Evolutionary conservation across 1,140 invertebrate species (phyloP).

Genomic region (Drosophila bocki): DNA sequence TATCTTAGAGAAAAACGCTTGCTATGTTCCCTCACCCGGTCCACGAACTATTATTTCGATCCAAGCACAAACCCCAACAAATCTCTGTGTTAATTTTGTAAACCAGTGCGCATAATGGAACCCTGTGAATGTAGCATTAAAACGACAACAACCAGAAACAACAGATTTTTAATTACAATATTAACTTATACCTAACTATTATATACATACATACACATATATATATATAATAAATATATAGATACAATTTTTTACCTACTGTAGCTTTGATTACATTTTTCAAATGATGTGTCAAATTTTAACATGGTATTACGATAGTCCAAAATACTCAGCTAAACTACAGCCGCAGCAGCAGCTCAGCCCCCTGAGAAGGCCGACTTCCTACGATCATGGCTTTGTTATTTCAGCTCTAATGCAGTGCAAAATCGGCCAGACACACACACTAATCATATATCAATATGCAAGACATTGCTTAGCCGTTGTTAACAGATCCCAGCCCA

Average conservation of each 20-base stretch:
- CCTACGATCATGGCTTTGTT: constrained; percentile 57
- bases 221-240: constrained; percentile 64
- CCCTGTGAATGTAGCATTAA: constrained; percentile 74
- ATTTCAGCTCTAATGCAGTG: constrained; percentile 43
- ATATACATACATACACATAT: constrained; percentile 41
- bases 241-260: constrained; percentile 80
- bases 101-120: constrained; percentile 73
- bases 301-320: constrained; percentile 68
- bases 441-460: constrained; percentile 47
- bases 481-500: constrained; percentile 25
- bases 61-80: constrained; percentile 29
- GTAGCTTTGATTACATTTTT: constrained; percentile 83
- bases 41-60: constrained; percentile 39
- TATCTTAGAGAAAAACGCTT: constrained; percentile 53
- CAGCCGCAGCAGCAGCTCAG: constrained; percentile 12
- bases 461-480: constrained; percentile 42
- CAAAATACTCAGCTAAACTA: constrained; percentile 45
- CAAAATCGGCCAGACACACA: constrained; percentile 33
- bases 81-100: constrained; percentile 64
- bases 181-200: constrained; percentile 56
- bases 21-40: constrained; percentile 10
- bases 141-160: constrained; percentile 31
- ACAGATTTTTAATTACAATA: constrained; percentile 61
- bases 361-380: constrained; percentile 52
- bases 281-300: constrained; percentile 82